Conservation (phyloP, 2,888 invertebrate genomes). For the Scrobipalpa costella region DNA sequence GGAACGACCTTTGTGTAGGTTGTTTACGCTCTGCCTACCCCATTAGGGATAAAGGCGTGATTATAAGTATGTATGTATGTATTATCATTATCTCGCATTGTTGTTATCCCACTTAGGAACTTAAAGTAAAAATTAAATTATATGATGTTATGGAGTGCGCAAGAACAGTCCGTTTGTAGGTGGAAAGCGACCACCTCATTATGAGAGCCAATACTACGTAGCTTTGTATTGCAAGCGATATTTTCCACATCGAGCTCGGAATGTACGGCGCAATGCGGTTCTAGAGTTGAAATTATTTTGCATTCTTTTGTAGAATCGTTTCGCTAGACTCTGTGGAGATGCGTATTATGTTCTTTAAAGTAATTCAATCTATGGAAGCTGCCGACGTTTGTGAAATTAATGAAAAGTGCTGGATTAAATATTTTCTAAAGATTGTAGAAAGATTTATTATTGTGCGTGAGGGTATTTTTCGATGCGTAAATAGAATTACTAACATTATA, state of each 20-base stretch:
- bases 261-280: constrained; percentile 1
- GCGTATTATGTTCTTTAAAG: background rate
- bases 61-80: no score
- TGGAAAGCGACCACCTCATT: constrained; percentile 15
- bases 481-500: no score
- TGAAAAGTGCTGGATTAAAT: background rate
- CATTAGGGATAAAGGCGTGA: no score
- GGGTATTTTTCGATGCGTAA: no score
- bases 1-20: no score
- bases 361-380: background rate
- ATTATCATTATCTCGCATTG: no score
- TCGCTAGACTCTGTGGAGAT: background rate
- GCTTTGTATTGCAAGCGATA: constrained; percentile 14
- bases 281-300: background rate
- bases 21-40: no score
- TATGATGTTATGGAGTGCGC: background rate
- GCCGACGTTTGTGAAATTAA: background rate
- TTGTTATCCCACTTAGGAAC: no score
- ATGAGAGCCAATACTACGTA: constrained; percentile 14
- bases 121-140: no score
- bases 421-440: background rate
- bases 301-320: background rate
- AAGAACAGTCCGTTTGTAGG: background rate
- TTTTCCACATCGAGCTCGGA: constrained; percentile 1
- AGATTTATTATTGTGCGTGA: background rate